Evolutionary conservation across 2,797 vertebrate species (phyloP).

Genomic region (Sibirionetta formosa): DNA sequence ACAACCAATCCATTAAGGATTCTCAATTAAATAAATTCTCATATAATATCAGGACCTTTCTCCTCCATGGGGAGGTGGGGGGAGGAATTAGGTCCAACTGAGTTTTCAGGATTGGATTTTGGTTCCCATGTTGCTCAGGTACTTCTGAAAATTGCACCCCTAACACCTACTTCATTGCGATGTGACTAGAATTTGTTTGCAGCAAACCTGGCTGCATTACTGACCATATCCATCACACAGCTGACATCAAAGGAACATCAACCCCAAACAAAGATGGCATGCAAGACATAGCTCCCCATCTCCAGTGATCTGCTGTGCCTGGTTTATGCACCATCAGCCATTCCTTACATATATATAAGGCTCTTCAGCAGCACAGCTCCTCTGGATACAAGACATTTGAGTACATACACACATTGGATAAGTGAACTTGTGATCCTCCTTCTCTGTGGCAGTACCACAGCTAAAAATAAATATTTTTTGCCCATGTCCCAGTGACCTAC

Average conservation of each 20-base stretch:
- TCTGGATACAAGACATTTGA: background rate
- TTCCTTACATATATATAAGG: background rate
- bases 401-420: accelerated
- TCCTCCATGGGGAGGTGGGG: background rate
- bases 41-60: accelerated
- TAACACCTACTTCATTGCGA: background rate
- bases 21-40: background rate
- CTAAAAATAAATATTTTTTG: accelerated
- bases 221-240: background rate
- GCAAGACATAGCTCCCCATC: background rate
- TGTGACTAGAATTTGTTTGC: background rate
- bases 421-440: background rate
- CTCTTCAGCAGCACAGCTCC: background rate
- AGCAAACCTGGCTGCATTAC: background rate
- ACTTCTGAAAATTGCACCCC: background rate
- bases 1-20: background rate
- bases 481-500: background rate
- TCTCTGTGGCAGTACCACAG: background rate
- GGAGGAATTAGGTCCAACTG: background rate
- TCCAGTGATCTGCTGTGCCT: background rate
- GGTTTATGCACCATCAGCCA: background rate
- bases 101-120: background rate
- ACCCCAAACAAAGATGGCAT: background rate
- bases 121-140: background rate
- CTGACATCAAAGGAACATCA: background rate